Percentiles rank a stretch among this genome's conserved stretches.
These are phyloP conservation scores for Trichonephila clavata DNA, from an alignment of 1,140 invertebrate species.

Conservation along the genomic window DNA sequence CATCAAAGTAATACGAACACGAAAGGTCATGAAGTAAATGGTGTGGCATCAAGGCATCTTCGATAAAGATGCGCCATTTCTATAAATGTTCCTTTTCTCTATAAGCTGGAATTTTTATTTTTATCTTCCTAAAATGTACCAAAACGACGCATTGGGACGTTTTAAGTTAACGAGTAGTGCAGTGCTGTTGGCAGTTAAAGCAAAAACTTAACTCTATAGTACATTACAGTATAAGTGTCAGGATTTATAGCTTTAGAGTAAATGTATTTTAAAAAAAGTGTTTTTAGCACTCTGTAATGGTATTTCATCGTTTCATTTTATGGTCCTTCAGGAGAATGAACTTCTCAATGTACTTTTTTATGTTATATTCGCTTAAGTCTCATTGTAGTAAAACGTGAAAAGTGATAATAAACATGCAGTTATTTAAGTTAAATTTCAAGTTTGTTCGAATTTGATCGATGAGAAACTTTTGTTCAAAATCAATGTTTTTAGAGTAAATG, in stretches of 20 bases:
- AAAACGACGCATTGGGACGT: neutral
- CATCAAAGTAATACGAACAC: neutral
- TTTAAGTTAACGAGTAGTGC: conserved; percentile 17
- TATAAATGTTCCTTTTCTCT: neutral
- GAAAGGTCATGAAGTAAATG: conserved; percentile 51
- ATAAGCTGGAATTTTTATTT: neutral
- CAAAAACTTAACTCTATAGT: neutral
- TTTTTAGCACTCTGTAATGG: neutral
- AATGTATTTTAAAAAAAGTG: neutral
- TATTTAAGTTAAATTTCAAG: too few relatives aligned
- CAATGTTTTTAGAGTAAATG: too few relatives aligned
- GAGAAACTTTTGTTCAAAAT: too few relatives aligned
- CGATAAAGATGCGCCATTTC: conserved; percentile 28
- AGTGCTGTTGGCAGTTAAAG: neutral
- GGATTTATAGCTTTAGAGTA: neutral
- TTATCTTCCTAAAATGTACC: neutral
- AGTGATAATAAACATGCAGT: too few relatives aligned
- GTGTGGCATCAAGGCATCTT: conserved; percentile 14
- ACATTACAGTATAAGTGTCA: neutral
- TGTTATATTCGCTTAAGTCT: too few relatives aligned
- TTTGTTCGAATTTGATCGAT: too few relatives aligned
- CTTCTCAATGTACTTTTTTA: too few relatives aligned
- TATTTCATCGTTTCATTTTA: neutral
- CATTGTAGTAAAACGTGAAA: too few relatives aligned
- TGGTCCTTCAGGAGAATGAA: too few relatives aligned